These are phyloP conservation scores for Sandelia bainsii DNA, from an alignment of 2,797 vertebrate species.

Conservation along the genomic window DNA sequence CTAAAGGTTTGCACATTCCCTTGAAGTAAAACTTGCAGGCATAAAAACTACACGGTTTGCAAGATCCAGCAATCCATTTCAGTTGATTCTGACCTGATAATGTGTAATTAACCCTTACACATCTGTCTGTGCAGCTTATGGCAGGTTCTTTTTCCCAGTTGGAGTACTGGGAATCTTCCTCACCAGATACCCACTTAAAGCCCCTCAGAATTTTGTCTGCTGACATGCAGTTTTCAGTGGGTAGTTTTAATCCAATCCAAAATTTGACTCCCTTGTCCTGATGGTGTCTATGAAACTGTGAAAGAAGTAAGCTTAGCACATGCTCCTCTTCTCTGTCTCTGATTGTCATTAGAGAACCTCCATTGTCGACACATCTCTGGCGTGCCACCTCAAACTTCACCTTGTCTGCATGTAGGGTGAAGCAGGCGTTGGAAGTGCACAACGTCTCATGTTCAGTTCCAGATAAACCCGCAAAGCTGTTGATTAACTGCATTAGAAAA, in stretches of 20 bases:
- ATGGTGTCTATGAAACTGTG: slow-evolving; percentile 11
- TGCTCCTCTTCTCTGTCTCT: slow-evolving; percentile 69
- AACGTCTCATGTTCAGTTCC: slow-evolving; percentile 50
- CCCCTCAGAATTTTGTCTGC: slow-evolving; percentile 58
- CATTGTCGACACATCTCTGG: slow-evolving; percentile 67
- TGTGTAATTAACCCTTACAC: slow-evolving; percentile 65
- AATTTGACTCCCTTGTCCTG: slow-evolving; percentile 26
- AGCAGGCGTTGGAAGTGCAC: slow-evolving; percentile 75
- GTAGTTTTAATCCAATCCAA: slow-evolving; percentile 82
- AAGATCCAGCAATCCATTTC: slow-evolving; percentile 73
- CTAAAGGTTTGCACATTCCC: slow-evolving; percentile 81
- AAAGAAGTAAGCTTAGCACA: slow-evolving; percentile 60
- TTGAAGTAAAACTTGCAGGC: slow-evolving; percentile 79
- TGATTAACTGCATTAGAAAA: slow-evolving; percentile 66
- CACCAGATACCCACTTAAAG: slow-evolving; percentile 78
- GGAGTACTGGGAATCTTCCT: slow-evolving; percentile 69
- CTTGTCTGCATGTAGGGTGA: slow-evolving; percentile 69
- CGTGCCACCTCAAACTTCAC: slow-evolving; percentile 61
- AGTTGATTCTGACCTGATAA: slow-evolving; percentile 35
- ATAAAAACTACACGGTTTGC: slow-evolving; percentile 61
- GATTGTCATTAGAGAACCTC: slow-evolving; percentile 79
- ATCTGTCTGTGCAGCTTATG: slow-evolving; percentile 76
- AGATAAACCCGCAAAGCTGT: slow-evolving; percentile 16
- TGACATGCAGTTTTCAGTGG: slow-evolving; percentile 60
- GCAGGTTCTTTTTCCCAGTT: slow-evolving; percentile 79